These are phyloP conservation scores for Jordanella pulchra DNA, from an alignment of 2,797 vertebrate species.

Conservation along the genomic window DNA sequence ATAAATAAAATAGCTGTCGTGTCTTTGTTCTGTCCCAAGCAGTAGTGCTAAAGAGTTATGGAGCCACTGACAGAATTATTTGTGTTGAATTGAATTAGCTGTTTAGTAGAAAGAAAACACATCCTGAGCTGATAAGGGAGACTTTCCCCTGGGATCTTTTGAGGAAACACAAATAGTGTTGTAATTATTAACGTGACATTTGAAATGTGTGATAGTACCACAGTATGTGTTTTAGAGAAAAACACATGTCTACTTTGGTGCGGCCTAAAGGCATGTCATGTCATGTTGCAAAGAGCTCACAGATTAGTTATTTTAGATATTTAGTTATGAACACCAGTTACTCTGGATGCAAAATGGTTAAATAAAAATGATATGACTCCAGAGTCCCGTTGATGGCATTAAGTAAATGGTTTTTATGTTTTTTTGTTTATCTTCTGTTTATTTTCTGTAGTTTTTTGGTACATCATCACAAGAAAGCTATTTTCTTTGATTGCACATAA, in stretches of 20 bases:
- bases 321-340: background rate
- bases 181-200: background rate
- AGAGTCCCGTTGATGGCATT: background rate
- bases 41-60: slow-evolving; percentile 22
- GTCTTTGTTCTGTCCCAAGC: slow-evolving; percentile 47
- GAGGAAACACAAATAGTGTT: background rate
- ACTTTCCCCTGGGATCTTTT: background rate
- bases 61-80: slow-evolving; percentile 54
- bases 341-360: background rate
- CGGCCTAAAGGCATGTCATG: background rate
- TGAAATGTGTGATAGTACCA: background rate
- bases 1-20: slow-evolving; percentile 66
- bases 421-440: background rate
- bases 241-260: background rate
- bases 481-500: background rate
- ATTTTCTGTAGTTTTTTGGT: background rate
- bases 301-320: background rate
- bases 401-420: background rate
- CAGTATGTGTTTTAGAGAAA: background rate
- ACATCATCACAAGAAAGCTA: background rate
- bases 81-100: slow-evolving; percentile 55
- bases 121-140: background rate
- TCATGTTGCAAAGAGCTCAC: background rate
- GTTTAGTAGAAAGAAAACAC: slow-evolving; percentile 2
- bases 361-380: background rate